A percentile compares a stretch with the other conserved stretches of the same genome.
These are phyloP conservation scores for Torymus tubicola DNA, from an alignment of 2,888 invertebrate species.

Conservation along the genomic window DNA sequence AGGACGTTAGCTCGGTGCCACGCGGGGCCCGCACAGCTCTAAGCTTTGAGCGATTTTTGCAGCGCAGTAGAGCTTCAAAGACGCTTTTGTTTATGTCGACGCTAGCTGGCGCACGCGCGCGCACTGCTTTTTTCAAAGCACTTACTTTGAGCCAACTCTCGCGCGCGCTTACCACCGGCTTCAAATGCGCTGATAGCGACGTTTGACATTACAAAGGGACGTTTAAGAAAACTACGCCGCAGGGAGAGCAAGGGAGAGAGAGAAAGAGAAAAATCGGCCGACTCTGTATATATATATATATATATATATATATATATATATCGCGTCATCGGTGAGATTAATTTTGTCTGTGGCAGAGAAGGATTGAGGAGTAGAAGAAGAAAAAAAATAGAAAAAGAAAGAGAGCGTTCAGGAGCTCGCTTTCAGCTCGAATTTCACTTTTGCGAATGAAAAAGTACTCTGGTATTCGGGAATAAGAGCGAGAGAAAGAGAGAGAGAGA, in stretches of 20 bases:
- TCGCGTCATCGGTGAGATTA: not conserved
- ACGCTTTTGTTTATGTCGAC: conserved; percentile 44
- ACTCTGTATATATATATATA: too few relatives aligned
- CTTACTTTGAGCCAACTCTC: conserved; percentile 30
- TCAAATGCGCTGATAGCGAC: conserved; percentile 37
- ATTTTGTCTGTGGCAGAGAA: not conserved
- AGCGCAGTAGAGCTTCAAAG: conserved; percentile 14
- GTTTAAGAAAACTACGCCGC: conserved; percentile 6
- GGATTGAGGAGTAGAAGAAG: too few relatives aligned
- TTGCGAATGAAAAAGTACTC: too few relatives aligned
- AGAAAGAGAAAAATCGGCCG: not conserved
- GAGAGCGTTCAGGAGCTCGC: too few relatives aligned
- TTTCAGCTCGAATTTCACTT: too few relatives aligned
- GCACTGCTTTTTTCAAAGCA: not conserved
- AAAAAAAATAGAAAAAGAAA: too few relatives aligned
- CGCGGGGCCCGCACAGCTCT: too few relatives aligned
- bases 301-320: too few relatives aligned
- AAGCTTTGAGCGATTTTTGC: conserved; percentile 54
- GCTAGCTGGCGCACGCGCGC: too few relatives aligned
- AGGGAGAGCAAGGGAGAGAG: not conserved
- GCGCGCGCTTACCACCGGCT: not conserved
- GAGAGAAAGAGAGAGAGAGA: too few relatives aligned
- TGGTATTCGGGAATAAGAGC: too few relatives aligned
- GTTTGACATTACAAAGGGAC: conserved; percentile 47
- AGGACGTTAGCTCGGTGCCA: conserved; percentile 15